These are phyloP conservation scores for Syngnathus rostellatus DNA, from an alignment of 2,797 vertebrate genomes.

Conservation along the genomic window DNA sequence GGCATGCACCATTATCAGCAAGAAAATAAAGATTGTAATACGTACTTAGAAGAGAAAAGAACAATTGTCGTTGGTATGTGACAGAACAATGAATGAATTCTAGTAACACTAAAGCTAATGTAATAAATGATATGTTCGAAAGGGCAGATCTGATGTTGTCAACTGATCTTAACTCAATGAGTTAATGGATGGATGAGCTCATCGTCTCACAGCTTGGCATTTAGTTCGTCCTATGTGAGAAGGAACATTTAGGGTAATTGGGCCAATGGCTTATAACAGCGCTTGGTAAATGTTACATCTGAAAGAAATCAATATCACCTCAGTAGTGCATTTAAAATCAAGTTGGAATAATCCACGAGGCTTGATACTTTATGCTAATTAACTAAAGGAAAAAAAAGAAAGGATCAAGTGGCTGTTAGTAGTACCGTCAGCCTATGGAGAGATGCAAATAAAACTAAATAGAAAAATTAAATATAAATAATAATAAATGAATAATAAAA, in stretches of 20 bases:
- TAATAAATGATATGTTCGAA: neutral
- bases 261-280: constrained; percentile 53
- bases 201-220: constrained; percentile 35
- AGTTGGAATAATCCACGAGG: no score
- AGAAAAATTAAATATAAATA: no score
- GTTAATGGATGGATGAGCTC: constrained; percentile 30
- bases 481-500: no score
- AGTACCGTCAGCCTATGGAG: no score
- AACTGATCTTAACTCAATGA: neutral
- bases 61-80: neutral
- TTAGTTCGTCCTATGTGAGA: constrained; percentile 47
- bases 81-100: neutral
- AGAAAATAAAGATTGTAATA: neutral
- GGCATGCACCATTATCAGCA: neutral
- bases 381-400: no score
- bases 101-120: neutral
- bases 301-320: constrained; percentile 63
- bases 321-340: constrained; percentile 14
- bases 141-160: constrained; percentile 2
- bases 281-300: constrained; percentile 65
- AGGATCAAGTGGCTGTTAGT: no score
- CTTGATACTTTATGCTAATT: no score
- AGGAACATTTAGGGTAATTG: constrained; percentile 56
- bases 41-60: neutral
- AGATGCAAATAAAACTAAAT: no score